phyloP scores from a whole-genome alignment of 2,113 vertebrate species.

The Apistogramma diplotaenia region DNA sequence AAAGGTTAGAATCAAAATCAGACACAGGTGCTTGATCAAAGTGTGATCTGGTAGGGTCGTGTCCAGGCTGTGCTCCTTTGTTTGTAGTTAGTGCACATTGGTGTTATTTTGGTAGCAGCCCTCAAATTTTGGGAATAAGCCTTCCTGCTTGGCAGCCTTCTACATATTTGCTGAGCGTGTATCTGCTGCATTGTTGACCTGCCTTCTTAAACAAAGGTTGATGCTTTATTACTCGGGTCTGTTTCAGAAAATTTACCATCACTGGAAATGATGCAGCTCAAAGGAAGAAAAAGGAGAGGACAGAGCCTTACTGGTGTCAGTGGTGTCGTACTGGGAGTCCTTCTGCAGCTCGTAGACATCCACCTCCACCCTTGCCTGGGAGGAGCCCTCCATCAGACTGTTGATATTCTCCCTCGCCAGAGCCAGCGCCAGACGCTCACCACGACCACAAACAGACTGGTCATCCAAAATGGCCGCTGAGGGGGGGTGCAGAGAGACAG shows the following conservation, averaged over 20 bases:
- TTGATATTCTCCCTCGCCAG: constrained; percentile 90
- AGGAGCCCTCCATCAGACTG: constrained; percentile 79
- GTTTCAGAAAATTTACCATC: not conserved
- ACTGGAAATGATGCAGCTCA: not conserved
- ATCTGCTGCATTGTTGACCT: not conserved
- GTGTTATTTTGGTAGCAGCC: no score
- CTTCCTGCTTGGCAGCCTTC: no score
- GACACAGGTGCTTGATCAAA: no score
- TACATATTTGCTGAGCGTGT: not conserved
- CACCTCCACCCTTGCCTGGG: constrained; percentile 85
- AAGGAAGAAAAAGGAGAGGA: not conserved
- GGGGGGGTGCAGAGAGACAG: no score
- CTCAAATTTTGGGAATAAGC: no score
- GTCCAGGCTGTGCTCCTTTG: no score
- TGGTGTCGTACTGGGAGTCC: constrained; percentile 91
- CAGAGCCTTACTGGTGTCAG: constrained; percentile 86
- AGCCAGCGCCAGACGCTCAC: constrained; percentile 86
- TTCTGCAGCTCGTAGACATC: constrained; percentile 88
- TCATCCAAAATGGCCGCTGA: constrained; percentile 83
- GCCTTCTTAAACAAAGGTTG: constrained; percentile 3
- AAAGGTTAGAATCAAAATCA: no score
- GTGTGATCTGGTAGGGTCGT: no score
- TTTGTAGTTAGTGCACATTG: no score
- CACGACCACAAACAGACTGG: constrained; percentile 84
- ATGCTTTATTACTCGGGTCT: not conserved